These are phyloP conservation scores for fruit fly (Drosophila melanogaster) DNA, from an alignment of 1,140 invertebrate genomes.

Conservation along the genomic window DNA sequence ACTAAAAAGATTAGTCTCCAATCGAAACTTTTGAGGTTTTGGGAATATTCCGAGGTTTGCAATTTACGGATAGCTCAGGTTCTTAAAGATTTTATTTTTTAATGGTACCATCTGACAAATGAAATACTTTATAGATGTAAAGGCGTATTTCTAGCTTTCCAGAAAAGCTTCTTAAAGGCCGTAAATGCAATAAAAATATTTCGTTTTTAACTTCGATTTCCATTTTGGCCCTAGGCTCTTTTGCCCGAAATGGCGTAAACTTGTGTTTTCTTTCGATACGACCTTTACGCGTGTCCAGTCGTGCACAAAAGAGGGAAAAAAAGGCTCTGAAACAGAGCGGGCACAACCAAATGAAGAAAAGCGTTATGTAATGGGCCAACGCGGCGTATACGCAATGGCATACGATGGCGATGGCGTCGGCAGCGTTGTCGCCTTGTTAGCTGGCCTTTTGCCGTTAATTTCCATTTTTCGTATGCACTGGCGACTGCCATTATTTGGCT, in stretches of 20 bases:
- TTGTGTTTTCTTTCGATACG: slow-evolving; percentile 41
- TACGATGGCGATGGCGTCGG: slow-evolving; percentile 2
- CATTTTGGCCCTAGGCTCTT: slow-evolving; percentile 17
- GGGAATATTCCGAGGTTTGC: no score
- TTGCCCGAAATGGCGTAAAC: slow-evolving; percentile 48
- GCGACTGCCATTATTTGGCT: slow-evolving; percentile 78
- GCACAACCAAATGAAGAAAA: slow-evolving; percentile 54
- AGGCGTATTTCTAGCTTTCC: no score
- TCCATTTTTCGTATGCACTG: slow-evolving; percentile 78
- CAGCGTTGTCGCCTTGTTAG: slow-evolving; percentile 67
- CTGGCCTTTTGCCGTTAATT: slow-evolving; percentile 71
- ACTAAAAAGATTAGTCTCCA: neutral
- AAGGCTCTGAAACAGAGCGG: slow-evolving; percentile 6
- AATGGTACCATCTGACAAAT: no score
- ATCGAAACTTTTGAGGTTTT: neutral
- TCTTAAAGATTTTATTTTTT: no score
- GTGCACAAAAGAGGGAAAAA: slow-evolving; percentile 41
- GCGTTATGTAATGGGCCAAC: slow-evolving; percentile 69
- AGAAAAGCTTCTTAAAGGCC: neutral
- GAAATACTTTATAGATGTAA: no score
- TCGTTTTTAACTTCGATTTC: slow-evolving; percentile 15
- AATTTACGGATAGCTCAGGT: no score
- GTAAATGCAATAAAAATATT: neutral
- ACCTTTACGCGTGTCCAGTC: slow-evolving; percentile 62
- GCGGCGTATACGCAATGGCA: slow-evolving; percentile 71